phyloP scores from a whole-genome alignment of 2,113 vertebrate species.

The Neotoma lepida region DNA sequence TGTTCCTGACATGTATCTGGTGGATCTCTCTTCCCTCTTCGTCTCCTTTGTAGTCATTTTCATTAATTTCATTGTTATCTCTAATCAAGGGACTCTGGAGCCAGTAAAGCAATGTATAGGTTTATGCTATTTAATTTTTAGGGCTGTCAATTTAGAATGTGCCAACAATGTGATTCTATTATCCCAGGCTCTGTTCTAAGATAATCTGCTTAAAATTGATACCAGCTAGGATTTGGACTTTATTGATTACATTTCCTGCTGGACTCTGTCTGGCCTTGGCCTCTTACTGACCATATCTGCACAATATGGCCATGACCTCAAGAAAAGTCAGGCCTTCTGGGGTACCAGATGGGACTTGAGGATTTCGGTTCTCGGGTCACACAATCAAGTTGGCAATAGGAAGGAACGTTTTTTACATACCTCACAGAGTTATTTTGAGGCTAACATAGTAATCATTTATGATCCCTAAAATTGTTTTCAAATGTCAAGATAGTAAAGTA shows the following conservation, averaged over 20 bases:
- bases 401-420: background rate
- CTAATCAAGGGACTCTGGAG: background rate
- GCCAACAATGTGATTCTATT: constrained; percentile 26
- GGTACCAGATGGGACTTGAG: background rate
- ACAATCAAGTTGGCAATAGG: background rate
- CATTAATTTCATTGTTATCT: background rate
- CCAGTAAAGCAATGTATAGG: background rate
- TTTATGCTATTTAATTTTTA: constrained; percentile 36
- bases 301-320: background rate
- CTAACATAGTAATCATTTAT: constrained; percentile 39
- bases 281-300: background rate
- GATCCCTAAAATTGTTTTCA: constrained; percentile 45
- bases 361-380: background rate
- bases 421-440: constrained; percentile 50
- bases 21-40: background rate
- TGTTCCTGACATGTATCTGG: background rate
- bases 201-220: constrained; percentile 62
- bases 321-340: background rate
- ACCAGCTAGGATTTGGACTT: constrained; percentile 22
- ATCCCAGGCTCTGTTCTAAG: background rate
- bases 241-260: constrained; percentile 50
- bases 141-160: constrained; percentile 8
- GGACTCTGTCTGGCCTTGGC: constrained; percentile 13
- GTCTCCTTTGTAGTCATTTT: background rate
- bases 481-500: constrained; percentile 52